These are phyloP conservation scores for Ctenodactylus gundi DNA, from an alignment of 2,113 vertebrate genomes.

Conservation along the genomic window DNA sequence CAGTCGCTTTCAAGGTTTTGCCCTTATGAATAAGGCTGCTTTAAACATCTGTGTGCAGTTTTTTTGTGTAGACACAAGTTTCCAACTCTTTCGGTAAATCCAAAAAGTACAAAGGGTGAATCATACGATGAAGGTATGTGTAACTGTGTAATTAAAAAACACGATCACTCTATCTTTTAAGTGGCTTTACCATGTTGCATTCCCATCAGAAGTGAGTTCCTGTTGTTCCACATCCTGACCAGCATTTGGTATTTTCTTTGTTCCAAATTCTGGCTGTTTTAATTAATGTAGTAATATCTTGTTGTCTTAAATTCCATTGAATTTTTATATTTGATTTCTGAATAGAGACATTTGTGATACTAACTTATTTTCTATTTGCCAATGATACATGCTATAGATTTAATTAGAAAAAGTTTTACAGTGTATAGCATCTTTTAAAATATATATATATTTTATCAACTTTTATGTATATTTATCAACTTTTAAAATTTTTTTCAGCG, in stretches of 20 bases:
- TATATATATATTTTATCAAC: background rate
- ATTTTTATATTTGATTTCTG: background rate
- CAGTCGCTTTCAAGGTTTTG: background rate
- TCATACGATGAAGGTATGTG: background rate
- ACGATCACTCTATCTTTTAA: background rate
- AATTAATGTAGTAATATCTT: background rate
- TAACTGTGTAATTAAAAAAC: background rate
- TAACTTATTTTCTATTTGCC: background rate
- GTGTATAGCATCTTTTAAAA: too few species aligned
- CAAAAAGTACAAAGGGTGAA: background rate
- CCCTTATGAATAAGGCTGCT: background rate
- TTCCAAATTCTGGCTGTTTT: background rate
- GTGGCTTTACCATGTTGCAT: background rate
- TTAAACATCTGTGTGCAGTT: background rate
- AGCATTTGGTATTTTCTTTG: background rate
- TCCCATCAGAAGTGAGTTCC: background rate
- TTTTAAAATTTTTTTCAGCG: background rate
- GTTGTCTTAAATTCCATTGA: background rate
- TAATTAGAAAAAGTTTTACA: background rate
- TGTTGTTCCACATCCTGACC: background rate
- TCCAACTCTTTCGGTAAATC: background rate
- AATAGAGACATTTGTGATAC: background rate
- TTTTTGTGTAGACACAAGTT: background rate
- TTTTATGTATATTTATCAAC: background rate
- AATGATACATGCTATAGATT: background rate